phyloP scores from a whole-genome alignment of 1,140 invertebrate species.

The Cyrtorhinus lividipennis region DNA sequence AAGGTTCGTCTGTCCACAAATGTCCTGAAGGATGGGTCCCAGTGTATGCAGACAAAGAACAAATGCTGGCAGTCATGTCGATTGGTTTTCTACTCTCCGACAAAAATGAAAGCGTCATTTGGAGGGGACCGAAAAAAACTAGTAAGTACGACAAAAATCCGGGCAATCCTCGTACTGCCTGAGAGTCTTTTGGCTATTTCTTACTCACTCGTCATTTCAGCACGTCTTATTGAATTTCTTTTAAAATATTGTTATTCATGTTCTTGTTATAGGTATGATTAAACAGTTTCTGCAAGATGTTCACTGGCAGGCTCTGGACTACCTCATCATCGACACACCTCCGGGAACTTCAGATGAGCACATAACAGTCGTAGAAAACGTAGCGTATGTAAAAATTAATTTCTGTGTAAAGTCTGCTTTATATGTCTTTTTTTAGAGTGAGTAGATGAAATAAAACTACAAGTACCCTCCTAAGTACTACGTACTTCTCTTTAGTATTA shows the following conservation, averaged over 20 bases:
- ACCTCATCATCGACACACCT: slow-evolving; percentile 88
- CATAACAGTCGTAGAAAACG: slow-evolving; percentile 80
- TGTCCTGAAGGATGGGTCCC: slow-evolving; percentile 81
- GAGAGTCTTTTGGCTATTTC: background rate
- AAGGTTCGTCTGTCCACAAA: slow-evolving; percentile 64
- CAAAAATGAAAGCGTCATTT: slow-evolving; percentile 80
- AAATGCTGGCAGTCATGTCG: slow-evolving; percentile 83
- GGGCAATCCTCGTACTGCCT: background rate
- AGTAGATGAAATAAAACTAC: background rate
- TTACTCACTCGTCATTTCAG: background rate
- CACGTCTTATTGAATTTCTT: background rate
- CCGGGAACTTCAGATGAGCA: slow-evolving; percentile 96
- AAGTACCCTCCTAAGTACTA: background rate
- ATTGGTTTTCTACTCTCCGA: slow-evolving; percentile 81
- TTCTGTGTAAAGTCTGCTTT: slow-evolving; percentile 5
- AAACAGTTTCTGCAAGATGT: slow-evolving; percentile 88
- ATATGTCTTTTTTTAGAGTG: background rate
- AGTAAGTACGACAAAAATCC: slow-evolving; percentile 33
- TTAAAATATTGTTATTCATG: background rate
- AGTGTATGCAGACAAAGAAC: slow-evolving; percentile 67
- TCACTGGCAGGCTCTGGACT: slow-evolving; percentile 84
- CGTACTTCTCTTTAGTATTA: too few relatives aligned
- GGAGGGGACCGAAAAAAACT: slow-evolving; percentile 92
- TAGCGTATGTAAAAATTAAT: slow-evolving; percentile 43
- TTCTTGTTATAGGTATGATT: slow-evolving; percentile 56